Conservation (phyloP, 2,113 vertebrate species). For the Nibea albiflora region DNA sequence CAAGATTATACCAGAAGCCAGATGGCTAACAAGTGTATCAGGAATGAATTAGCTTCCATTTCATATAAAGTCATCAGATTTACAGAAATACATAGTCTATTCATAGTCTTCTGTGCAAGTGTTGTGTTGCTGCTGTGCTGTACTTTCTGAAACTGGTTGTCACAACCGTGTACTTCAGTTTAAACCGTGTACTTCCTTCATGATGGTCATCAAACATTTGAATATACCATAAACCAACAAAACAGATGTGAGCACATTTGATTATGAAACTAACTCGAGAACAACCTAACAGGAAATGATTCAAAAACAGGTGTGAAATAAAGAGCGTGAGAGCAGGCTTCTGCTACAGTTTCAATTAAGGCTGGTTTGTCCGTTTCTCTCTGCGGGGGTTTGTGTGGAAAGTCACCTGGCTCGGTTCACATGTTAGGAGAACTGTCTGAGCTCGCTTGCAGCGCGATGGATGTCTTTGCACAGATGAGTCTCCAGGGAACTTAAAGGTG, state of each 20-base stretch:
- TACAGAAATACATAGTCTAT: not conserved
- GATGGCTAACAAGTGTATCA: constrained; percentile 12
- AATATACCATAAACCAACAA: not conserved
- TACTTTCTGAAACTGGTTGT: not conserved
- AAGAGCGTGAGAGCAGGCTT: constrained; percentile 7
- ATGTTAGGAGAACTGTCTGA: not conserved
- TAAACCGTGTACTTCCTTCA: not conserved
- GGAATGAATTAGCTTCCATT: not conserved
- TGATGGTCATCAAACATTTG: not conserved
- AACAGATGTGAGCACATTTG: not conserved
- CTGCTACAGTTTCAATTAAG: not conserved
- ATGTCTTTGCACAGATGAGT: not conserved
- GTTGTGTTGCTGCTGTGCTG: not conserved
- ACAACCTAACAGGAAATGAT: constrained; percentile 13
- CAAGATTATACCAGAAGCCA: not conserved
- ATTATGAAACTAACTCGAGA: constrained; percentile 5
- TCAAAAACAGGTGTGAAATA: not conserved
- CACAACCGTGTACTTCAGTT: not conserved
- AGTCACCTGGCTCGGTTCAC: not conserved
- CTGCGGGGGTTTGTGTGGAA: not conserved
- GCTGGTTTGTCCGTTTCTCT: not conserved
- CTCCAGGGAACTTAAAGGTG: not conserved
- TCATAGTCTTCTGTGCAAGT: not conserved
- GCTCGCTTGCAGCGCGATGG: not conserved
- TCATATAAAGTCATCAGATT: not conserved